Conservation (phyloP, 2,113 vertebrate genomes). For the Heterochromis multidens region DNA sequence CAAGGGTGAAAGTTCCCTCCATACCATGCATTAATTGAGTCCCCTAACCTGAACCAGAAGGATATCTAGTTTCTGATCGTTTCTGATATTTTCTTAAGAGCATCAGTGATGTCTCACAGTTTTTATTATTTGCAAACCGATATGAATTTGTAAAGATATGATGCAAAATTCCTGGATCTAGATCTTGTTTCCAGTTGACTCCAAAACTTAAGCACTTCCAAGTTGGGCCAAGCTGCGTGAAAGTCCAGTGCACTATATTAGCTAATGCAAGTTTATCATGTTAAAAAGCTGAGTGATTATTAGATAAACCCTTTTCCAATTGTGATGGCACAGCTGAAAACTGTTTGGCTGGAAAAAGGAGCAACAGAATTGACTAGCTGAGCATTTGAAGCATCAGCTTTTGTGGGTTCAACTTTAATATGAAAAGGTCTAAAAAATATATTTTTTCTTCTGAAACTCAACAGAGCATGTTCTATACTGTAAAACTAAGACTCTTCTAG, state of each 20-base stretch:
- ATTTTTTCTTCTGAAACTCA: no score
- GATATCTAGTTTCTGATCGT: not conserved
- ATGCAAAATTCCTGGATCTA: not conserved
- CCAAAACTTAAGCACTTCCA: not conserved
- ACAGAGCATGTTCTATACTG: no score
- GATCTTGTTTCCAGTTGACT: not conserved
- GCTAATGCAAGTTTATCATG: not conserved
- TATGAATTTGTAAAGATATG: not conserved
- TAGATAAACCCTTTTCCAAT: not conserved
- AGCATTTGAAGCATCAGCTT: no score
- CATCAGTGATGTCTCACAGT: not conserved
- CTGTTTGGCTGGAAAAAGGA: no score
- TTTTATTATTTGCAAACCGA: no score
- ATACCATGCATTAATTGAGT: not conserved
- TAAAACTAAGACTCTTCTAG: no score
- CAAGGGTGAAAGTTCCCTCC: not conserved
- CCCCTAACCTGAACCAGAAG: not conserved
- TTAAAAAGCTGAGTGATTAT: not conserved
- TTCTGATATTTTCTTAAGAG: not conserved
- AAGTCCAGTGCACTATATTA: not conserved
- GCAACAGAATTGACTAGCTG: no score
- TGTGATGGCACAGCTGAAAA: no score
- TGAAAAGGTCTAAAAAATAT: no score
- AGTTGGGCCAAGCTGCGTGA: not conserved
- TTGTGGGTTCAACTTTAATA: no score